phyloP scores from a whole-genome alignment of 2,888 invertebrate species.

The Athetis lepigone region DNA sequence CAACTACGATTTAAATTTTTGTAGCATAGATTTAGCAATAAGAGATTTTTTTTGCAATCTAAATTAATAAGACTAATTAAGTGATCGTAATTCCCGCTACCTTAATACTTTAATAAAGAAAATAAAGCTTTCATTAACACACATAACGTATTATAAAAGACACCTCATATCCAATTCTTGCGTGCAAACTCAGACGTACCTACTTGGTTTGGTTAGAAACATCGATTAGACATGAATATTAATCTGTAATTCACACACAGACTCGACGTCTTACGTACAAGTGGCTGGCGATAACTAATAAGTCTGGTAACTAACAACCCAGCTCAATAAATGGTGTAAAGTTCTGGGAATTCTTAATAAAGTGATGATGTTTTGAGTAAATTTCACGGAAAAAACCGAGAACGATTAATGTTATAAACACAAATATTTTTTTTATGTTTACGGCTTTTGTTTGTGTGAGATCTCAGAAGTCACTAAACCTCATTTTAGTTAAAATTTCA shows the following conservation, averaged over 20 bases:
- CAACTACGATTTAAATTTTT: too few species aligned
- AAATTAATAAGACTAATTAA: neutral
- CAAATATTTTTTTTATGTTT: conserved; percentile 15
- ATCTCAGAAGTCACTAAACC: too few species aligned
- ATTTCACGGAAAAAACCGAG: conserved; percentile 46
- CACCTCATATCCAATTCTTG: conserved; percentile 8
- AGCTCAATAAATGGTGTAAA: conserved; percentile 33
- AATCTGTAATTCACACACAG: conserved; percentile 39
- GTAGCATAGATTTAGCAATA: neutral
- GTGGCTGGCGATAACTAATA: conserved; percentile 35
- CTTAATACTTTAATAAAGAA: neutral
- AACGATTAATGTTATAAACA: conserved; percentile 45
- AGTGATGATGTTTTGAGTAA: conserved; percentile 37
- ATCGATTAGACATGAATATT: conserved; percentile 43
- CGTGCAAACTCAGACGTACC: conserved; percentile 14
- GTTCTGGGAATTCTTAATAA: conserved; percentile 45
- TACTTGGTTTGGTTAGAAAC: conserved; percentile 30
- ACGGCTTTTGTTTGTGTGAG: neutral
- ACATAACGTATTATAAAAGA: too few species aligned
- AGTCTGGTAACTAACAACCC: conserved; percentile 42
- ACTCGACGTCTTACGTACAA: conserved; percentile 17
- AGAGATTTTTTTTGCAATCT: neutral
- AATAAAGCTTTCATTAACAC: neutral
- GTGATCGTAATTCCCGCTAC: neutral
- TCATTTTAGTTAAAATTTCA: too few species aligned